Conservation (phyloP, 2,113 vertebrate species). For the Aspiorhynchus laticeps region DNA sequence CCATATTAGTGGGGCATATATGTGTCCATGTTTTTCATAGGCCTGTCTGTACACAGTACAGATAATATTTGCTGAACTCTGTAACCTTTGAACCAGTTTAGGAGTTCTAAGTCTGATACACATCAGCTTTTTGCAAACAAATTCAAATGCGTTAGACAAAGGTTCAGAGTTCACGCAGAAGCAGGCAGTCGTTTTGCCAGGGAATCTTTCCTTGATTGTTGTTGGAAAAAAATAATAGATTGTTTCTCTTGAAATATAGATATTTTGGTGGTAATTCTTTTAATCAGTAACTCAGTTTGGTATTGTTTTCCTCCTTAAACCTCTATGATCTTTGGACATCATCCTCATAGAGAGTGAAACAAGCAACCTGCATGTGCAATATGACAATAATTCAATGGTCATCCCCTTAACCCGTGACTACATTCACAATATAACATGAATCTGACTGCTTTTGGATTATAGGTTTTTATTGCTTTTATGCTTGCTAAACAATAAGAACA, state of each 20-base stretch:
- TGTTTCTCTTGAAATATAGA: conserved; percentile 14
- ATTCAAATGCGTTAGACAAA: neutral
- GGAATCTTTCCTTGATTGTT: neutral
- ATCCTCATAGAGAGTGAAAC: conserved; percentile 5
- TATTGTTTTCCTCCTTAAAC: neutral
- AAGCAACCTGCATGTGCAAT: neutral
- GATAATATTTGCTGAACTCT: neutral
- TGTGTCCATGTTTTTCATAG: neutral
- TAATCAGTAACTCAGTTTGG: neutral
- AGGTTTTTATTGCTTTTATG: neutral
- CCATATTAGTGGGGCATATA: neutral
- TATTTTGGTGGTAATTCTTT: conserved; percentile 11
- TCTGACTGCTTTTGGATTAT: neutral
- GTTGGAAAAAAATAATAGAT: neutral
- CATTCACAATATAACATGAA: neutral
- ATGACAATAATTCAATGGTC: neutral
- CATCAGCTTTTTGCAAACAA: conserved; percentile 3
- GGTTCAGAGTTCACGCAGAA: conserved; percentile 20
- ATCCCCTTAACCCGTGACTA: neutral
- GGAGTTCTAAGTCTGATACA: conserved; percentile 19
- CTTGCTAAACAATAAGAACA: neutral
- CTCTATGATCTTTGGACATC: conserved; percentile 29
- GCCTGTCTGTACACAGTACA: neutral
- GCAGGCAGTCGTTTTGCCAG: neutral
- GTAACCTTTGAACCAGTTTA: conserved; percentile 41